Evolutionary conservation across 2,888 invertebrate genomes (phyloP).

Genomic region (Caenorhabditis wallacei): DNA sequence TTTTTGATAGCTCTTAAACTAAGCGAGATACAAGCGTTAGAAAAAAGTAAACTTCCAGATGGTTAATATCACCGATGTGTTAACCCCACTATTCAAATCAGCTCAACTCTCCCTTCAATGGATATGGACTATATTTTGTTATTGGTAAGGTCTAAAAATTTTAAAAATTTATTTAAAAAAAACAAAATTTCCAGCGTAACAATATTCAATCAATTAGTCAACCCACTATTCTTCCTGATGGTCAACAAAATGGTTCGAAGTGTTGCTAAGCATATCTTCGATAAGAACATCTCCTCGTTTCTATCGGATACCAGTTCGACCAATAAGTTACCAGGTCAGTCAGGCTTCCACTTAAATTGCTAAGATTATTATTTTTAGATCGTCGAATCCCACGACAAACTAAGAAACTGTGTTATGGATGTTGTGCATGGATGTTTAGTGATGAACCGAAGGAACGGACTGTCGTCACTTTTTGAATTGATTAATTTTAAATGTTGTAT

Average conservation of each 20-base stretch:
- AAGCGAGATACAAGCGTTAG: neutral
- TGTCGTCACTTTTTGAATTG: slow-evolving; percentile 30
- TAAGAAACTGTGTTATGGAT: slow-evolving; percentile 22
- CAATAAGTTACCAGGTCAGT: slow-evolving; percentile 20
- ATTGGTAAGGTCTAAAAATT: slow-evolving; percentile 39
- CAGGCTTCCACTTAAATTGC: neutral
- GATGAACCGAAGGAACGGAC: slow-evolving; percentile 45
- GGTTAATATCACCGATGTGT: slow-evolving; percentile 55
- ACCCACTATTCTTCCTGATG: slow-evolving; percentile 64
- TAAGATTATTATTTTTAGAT: slow-evolving; percentile 12
- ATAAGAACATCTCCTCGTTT: slow-evolving; percentile 54
- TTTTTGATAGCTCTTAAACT: no score
- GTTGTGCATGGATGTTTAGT: slow-evolving; percentile 40
- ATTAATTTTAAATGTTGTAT: neutral
- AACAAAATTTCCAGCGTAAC: slow-evolving; percentile 54
- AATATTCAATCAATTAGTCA: slow-evolving; percentile 70
- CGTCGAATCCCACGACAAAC: neutral
- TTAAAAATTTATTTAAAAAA: neutral
- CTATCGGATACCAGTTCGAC: slow-evolving; percentile 50
- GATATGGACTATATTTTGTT: slow-evolving; percentile 63
- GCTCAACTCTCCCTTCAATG: slow-evolving; percentile 44
- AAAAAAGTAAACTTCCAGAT: slow-evolving; percentile 30
- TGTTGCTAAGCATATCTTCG: slow-evolving; percentile 55
- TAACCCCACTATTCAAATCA: slow-evolving; percentile 44
- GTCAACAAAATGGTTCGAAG: slow-evolving; percentile 68